phyloP scores from a whole-genome alignment of 1,140 invertebrate species.

The Aphidius ervi region DNA sequence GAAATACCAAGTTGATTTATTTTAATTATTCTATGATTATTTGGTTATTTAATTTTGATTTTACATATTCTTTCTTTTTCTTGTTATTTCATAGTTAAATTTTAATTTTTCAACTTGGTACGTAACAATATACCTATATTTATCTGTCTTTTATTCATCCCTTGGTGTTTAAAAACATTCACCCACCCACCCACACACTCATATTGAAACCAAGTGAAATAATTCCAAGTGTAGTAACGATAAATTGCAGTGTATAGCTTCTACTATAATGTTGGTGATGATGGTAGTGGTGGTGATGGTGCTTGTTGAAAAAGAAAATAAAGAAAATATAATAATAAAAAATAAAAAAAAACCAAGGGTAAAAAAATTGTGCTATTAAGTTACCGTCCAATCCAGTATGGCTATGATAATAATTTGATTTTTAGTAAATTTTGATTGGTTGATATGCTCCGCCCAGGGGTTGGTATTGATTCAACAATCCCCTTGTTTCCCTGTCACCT shows the following conservation, averaged over 20 bases:
- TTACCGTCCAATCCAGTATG: constrained; percentile 33
- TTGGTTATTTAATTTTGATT: too few species aligned
- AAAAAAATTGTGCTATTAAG: constrained; percentile 37
- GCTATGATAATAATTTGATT: constrained; percentile 29
- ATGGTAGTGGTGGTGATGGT: background rate
- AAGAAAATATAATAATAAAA: too few species aligned
- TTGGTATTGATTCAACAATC: constrained; percentile 43
- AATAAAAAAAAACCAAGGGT: background rate
- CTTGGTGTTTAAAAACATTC: background rate
- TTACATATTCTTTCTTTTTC: too few species aligned
- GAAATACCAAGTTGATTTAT: too few species aligned
- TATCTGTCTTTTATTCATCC: background rate
- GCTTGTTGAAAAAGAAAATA: background rate
- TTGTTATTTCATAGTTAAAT: too few species aligned
- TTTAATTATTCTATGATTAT: too few species aligned
- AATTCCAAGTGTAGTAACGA: constrained; percentile 35
- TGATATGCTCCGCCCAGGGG: constrained; percentile 39
- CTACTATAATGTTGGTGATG: background rate
- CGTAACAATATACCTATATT: too few species aligned
- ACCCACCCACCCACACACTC: too few species aligned
- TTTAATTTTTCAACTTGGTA: too few species aligned
- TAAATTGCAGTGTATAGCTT: constrained; percentile 37
- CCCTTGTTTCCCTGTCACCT: constrained; percentile 12
- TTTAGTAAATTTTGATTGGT: constrained; percentile 30
- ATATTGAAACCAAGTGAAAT: background rate